Evolutionary conservation across 2,888 invertebrate species (phyloP).

Genomic region (Rhabditoides inermis): DNA sequence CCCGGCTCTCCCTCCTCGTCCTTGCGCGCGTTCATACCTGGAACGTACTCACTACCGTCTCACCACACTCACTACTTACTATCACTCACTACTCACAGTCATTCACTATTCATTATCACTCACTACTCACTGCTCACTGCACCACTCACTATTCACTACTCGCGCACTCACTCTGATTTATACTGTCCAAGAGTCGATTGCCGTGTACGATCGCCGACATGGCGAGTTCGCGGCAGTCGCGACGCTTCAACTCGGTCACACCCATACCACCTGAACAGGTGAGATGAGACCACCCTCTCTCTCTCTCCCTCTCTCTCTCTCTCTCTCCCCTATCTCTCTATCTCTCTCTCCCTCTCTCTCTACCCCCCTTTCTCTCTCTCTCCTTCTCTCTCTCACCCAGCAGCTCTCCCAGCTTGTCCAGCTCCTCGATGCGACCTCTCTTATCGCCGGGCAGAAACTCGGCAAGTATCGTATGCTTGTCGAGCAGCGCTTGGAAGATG

Average conservation of each 20-base stretch:
- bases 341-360: too few relatives aligned
- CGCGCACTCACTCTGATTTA: slow-evolving; percentile 27
- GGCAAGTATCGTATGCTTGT: slow-evolving; percentile 45
- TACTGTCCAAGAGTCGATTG: slow-evolving; percentile 50
- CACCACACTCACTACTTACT: too few relatives aligned
- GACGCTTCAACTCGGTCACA: slow-evolving; percentile 63
- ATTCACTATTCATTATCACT: not conserved
- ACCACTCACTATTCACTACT: too few relatives aligned
- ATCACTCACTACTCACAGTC: too few relatives aligned
- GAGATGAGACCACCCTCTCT: too few relatives aligned
- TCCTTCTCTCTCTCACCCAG: too few relatives aligned
- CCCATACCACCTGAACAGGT: too few relatives aligned
- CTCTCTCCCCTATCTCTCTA: too few relatives aligned
- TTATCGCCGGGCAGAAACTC: slow-evolving; percentile 30
- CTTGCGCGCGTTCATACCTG: slow-evolving; percentile 32
- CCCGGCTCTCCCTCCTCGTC: slow-evolving; percentile 30
- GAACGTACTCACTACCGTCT: too few relatives aligned
- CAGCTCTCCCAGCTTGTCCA: slow-evolving; percentile 69
- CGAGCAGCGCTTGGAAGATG: slow-evolving; percentile 26
- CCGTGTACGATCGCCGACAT: slow-evolving; percentile 52
- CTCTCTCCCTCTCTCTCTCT: too few relatives aligned
- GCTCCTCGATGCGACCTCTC: slow-evolving; percentile 34
- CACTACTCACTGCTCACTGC: too few relatives aligned
- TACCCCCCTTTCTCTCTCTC: too few relatives aligned
- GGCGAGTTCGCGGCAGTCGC: slow-evolving; percentile 43